These are phyloP conservation scores for Drosophila sordidapex DNA, from an alignment of 2,888 invertebrate species.

Conservation along the genomic window DNA sequence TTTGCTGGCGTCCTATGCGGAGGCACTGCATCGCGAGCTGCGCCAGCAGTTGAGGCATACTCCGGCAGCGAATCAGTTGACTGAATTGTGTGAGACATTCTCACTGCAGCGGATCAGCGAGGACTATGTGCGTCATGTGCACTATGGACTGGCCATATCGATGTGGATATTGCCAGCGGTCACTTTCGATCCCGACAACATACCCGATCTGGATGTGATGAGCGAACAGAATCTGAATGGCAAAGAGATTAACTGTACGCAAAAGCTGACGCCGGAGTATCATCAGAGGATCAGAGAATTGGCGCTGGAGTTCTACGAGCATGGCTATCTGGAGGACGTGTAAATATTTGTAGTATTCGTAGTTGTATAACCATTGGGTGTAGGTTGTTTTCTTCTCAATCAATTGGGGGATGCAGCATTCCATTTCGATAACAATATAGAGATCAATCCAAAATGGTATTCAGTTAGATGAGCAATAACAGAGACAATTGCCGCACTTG, in stretches of 20 bases:
- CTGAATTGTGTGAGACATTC: constrained; percentile 66
- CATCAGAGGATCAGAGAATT: constrained; percentile 82
- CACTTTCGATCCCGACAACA: constrained; percentile 83
- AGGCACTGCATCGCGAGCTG: constrained; percentile 69
- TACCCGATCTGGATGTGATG: constrained; percentile 82
- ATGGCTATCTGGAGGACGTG: constrained; percentile 74
- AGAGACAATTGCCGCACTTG: constrained; percentile 36
- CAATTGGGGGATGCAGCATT: constrained; percentile 18
- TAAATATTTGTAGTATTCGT: constrained; percentile 38
- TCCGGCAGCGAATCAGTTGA: constrained; percentile 46
- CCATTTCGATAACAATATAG: not conserved
- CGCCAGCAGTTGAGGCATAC: constrained; percentile 66
- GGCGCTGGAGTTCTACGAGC: constrained; percentile 82
- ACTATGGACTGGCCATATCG: constrained; percentile 82
- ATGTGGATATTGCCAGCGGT: constrained; percentile 84
- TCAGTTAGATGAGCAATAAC: constrained; percentile 5
- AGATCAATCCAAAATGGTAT: not conserved
- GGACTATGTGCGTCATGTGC: constrained; percentile 78
- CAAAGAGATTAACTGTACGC: constrained; percentile 80
- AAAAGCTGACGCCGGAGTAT: constrained; percentile 83
- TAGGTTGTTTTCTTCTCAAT: constrained; percentile 33
- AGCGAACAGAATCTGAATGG: constrained; percentile 76
- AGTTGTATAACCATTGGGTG: constrained; percentile 15
- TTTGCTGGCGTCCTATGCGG: constrained; percentile 79
- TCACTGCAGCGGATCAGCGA: constrained; percentile 77